Base-by-base conservation (phyloP, 2,113 vertebrate species). In the Apteryx mantelli region DNA sequence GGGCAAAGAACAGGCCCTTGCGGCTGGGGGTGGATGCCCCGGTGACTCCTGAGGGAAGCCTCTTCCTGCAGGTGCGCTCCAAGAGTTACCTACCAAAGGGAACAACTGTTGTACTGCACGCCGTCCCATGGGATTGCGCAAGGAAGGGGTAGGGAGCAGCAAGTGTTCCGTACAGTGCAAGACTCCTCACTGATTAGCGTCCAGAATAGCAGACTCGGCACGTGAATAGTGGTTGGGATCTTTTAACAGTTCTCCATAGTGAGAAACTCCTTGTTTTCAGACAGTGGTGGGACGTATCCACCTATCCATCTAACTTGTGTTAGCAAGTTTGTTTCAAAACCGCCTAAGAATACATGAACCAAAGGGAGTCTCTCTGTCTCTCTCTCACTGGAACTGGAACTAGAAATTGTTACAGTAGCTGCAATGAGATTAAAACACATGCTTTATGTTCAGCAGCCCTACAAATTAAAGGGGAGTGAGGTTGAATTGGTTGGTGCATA, bases 371-470 rank as follows among this genome's bases (percentile, higher is more conserved):
- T 0, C 16, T 46, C 44, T 46, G 6, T 8, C 38, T 40, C 28
- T 44, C 8, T 4, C 34, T 85, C 40, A 63, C 66, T n/a, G 21
- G 34, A 17, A 7, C 66, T 73, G 83, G 28, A 66, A 44, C 10
- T 25, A 8, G 38, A 32, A 48, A 34, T 18, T 64, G 11, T 61
- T 73, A 56, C 71, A 48, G 58, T 8, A 36, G 74, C 65, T 89
- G 42, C 73, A 60, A 5, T 24, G 44, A 86, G 81, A 90, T 82
- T 84, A 76, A 78, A 82, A 32, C 24, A 3, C 12, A 4, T 14
- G 7, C 61, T 96, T 63, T 65, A 7, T 91, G 55, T 78, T 95
- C 82, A 68, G 42, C 70, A 70, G 76, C 82, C 87, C 48, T 88
- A 70, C 70, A 82, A 36, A 89, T 89, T 44, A 60, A 81, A 82